Evolutionary conservation across 1,140 invertebrate genomes (phyloP).

Genomic region (Mya arenaria): DNA sequence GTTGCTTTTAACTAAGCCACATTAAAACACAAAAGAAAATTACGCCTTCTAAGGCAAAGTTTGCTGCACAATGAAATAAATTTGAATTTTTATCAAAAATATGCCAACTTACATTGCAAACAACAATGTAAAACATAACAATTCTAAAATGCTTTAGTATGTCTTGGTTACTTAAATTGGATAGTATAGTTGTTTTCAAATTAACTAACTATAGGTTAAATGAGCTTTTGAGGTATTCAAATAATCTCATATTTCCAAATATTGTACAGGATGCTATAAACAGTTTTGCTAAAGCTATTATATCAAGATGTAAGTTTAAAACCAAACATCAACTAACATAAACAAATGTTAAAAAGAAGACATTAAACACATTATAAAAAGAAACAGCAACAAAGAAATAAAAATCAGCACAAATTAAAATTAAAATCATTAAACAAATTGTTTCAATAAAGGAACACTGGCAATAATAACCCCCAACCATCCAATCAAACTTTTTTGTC

Average conservation of each 20-base stretch:
- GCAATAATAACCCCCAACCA: conserved; percentile 27
- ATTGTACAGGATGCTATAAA: neutral
- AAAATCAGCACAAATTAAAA: neutral
- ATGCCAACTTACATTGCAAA: no score
- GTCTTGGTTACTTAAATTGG: neutral
- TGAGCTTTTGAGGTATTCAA: conserved; percentile 38
- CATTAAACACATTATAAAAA: neutral
- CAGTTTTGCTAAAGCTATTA: conserved; percentile 30
- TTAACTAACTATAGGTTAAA: neutral
- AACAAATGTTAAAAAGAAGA: no score
- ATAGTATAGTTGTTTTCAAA: neutral
- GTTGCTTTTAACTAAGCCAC: neutral
- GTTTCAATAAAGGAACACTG: conserved; percentile 42
- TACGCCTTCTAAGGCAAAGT: neutral
- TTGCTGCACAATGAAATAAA: neutral
- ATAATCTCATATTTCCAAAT: conserved; percentile 37
- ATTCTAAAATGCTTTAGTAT: neutral
- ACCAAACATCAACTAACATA: no score
- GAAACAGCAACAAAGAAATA: neutral
- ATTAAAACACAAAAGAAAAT: neutral
- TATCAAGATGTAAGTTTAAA: conserved; percentile 16
- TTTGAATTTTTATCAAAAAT: neutral
- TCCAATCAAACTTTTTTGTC: conserved; percentile 26
- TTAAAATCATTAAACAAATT: conserved; percentile 28
- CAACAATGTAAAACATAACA: neutral